Base-by-base conservation (phyloP, 2,888 invertebrate genomes). In the Drosophila infuscata region DNA sequence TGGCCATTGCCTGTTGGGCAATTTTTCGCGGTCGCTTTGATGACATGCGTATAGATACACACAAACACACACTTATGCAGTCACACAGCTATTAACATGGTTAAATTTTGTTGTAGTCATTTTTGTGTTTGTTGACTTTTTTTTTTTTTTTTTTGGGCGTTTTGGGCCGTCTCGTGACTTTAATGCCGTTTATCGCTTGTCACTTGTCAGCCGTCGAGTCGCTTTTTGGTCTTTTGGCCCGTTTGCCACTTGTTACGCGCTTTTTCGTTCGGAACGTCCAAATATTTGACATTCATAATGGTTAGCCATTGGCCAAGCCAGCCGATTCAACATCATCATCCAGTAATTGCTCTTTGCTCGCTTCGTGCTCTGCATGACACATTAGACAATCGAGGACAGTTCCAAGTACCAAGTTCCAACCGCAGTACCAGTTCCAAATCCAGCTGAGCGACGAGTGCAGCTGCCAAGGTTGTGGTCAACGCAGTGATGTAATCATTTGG, bases 251-350 rank as follows among this genome's bases (percentile, higher is more conserved):
- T 78, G 78, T 78, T 79, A 80, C 80, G 74, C 80, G 80, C 49
- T 51, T 58, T 69, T 65, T 73, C 52, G 65, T 56, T 59, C n/a
- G 69, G 53, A 79, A 68, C 59, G 62, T 66, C 41, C 79, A 81
- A 83, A 85, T 79, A 83, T 85, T 83, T 83, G 86, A 75, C 79
- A 83, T 85, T 83, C 86, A 83, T 76, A 81, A 76, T 83, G 85
- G 56, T 57, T 68, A 71, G 58, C 69, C 70, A 52, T 25, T 68
- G 76, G 58, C 54, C 66, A 66, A 36, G 60, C 60, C 32, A 25
- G 51, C 43, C 29, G 29, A 57, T n/a, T 57, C 30, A 60, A 56
- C 46, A 20, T 70, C 73, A 58, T 58, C 51, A 58, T 61, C 56
- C 53, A 57, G n/a, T 62, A 43, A 70, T 75, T 74, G 74, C 35